A percentile compares a stretch with the other conserved stretches of the same genome.
Conservation (phyloP, 2,113 vertebrate genomes). For the Oncorhynchus kisutch region DNA sequence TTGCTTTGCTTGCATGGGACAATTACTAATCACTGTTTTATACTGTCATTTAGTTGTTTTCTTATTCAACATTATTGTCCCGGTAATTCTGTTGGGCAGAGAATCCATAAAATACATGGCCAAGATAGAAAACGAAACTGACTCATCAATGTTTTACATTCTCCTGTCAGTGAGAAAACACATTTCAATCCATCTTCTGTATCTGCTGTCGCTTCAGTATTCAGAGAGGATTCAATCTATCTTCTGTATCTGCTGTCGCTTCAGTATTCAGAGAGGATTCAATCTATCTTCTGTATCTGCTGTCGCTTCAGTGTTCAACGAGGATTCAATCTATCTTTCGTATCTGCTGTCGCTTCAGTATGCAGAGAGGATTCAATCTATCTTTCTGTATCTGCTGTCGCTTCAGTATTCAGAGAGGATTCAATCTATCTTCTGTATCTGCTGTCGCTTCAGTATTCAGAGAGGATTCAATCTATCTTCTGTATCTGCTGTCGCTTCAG, state of each 20-base stretch:
- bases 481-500: no score
- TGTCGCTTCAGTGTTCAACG: no score
- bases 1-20: slow-evolving; percentile 35
- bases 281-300: no score
- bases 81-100: slow-evolving; percentile 72
- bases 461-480: no score
- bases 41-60: slow-evolving; percentile 23
- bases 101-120: slow-evolving; percentile 73
- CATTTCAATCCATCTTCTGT: background rate
- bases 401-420: no score
- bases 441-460: no score
- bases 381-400: no score
- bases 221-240: background rate
- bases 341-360: no score
- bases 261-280: slow-evolving; percentile 18
- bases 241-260: background rate
- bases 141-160: background rate
- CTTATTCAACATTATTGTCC: slow-evolving; percentile 11
- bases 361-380: no score
- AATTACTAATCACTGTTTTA: slow-evolving; percentile 23
- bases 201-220: background rate
- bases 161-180: slow-evolving; percentile 10
- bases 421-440: no score
- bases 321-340: no score
- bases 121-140: slow-evolving; percentile 31